Base-by-base conservation (phyloP, 2,888 invertebrate genomes). In the Dione vanillae region DNA sequence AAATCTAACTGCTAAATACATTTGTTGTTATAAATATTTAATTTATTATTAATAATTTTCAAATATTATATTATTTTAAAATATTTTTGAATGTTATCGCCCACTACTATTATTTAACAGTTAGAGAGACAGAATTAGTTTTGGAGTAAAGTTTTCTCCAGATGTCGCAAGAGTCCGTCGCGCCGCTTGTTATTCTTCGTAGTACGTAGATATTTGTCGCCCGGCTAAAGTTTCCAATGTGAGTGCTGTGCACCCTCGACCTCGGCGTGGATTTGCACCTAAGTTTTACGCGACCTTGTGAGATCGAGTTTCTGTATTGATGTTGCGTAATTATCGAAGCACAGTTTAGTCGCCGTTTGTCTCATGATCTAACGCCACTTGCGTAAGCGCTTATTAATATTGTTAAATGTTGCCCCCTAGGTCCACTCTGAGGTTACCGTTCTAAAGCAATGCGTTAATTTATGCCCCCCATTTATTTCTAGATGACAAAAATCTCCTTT, bases 291-390 rank as follows among this genome's bases (percentile, higher is more conserved):
- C 72, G 76, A 71, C 77, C 77, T 77, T 74, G 76, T 66, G 27
- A 62, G 73, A 74, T 70, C 75, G 70, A 74, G 75, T 75, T 74
- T 75, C 70, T 75, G 74, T 74, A 66, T 65, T 65, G 65, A 64
- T 65, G 74, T 77, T 77, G 74, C 76, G 76, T 70, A 74, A 77
- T 76, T 74, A 74, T 37, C 67, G 69, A 59, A 71, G 69, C 70
- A 67, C 67, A 51, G 51, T 41, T 68, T 66, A 64, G 49, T 61
- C 65, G 71, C 37, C 61, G 54, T 67, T 68, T 73, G 69, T 71
- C 67, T 71, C 59, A 65, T 67, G 59, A 65, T 69, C 70, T 69
- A 74, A 74, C 69, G 45, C 40, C 27, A 8, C 12, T 45, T 62
- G 35, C 51, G 52, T 47, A 52, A 64, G 64, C 64, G 47, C 7